Evolutionary conservation across 2,113 vertebrate genomes (phyloP), one percentile per base, ranked within the genome.

Genomic region (Asarcornis scutulata): DNA sequence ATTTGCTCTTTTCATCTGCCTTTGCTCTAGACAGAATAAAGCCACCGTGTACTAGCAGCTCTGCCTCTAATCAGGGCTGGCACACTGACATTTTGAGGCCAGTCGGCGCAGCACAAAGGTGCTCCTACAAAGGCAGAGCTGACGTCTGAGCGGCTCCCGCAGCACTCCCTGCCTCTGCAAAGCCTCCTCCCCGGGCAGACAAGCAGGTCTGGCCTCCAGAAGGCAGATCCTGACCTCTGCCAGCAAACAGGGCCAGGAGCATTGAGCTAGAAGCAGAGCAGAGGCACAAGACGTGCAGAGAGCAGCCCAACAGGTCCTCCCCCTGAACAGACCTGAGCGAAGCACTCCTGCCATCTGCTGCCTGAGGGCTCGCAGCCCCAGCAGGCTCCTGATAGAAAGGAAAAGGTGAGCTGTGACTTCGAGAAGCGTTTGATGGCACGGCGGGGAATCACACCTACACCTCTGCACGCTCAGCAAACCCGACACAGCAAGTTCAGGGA

Each of bases 31-130:
- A 63, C 67, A 80, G 89, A 87, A 89, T 7, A 44, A 95, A 80
- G 85, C 75, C 79, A 13, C 4, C 0, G n/a, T 8, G 64, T 21
- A 72, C 29, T 52, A 27, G 93, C 68, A 56, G 68, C 36, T 81
- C 31, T 67, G 38, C 68, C 75, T 96, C 91, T 92, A 5, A 92
- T 79, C 50, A 8, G 87, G 86, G 66, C 84, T 44, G 17, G 59
- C 59, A 59, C 42, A 44, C 38, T 79, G 93, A 94, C 90, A 14
- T 80, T 95, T 96, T 86, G 88, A 91, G 90, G 95, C 88, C 88
- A 86, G 32, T 7, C 76, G 85, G 88, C 88, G 48, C 8, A 2
- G 56, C 46, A 42, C 34, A 75, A 93, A 58, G n/a, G 83, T 38
- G 60, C 74, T 68, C 52, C 83, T 53, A 22, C 20, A 63, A 38